Evolutionary conservation across 2,113 vertebrate species (phyloP).

Genomic region (Hypomesus transpacificus): DNA sequence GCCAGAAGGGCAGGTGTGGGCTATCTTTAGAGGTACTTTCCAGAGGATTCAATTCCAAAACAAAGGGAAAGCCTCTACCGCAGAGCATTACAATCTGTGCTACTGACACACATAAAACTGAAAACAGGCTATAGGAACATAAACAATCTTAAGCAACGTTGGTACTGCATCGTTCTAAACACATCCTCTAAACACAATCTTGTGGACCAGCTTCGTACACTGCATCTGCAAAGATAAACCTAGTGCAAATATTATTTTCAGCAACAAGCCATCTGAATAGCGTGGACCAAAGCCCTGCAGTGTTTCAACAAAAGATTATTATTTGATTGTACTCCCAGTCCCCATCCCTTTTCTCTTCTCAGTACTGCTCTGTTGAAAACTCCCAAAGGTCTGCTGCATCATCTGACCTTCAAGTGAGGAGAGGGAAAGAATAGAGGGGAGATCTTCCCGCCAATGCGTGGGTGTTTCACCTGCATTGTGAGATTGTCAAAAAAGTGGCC

Average conservation of each 20-base stretch:
- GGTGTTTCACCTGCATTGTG: conserved; percentile 42
- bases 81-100: conserved; percentile 58
- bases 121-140: background rate
- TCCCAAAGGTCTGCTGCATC: conserved; percentile 38
- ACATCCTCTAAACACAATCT: background rate
- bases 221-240: conserved; percentile 33
- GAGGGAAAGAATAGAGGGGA: conserved; percentile 23
- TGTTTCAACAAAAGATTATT: conserved; percentile 33
- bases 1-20: conserved; percentile 46
- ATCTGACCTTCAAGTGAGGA: conserved; percentile 63
- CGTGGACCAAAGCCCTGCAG: conserved; percentile 45
- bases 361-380: conserved; percentile 30
- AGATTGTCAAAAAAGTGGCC: conserved; percentile 61
- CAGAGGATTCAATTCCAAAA: conserved; percentile 45
- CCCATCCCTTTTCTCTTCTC: conserved; percentile 23
- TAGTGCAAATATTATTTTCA: conserved; percentile 38
- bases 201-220: background rate
- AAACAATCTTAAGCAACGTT: background rate
- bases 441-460: conserved; percentile 50
- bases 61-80: conserved; percentile 52
- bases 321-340: conserved; percentile 18
- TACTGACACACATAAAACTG: conserved; percentile 51
- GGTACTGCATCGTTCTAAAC: too few species aligned
- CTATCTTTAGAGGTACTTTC: conserved; percentile 66
- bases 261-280: conserved; percentile 62